Conservation (phyloP, 1,140 invertebrate species). For the Coelopa frigida region DNA sequence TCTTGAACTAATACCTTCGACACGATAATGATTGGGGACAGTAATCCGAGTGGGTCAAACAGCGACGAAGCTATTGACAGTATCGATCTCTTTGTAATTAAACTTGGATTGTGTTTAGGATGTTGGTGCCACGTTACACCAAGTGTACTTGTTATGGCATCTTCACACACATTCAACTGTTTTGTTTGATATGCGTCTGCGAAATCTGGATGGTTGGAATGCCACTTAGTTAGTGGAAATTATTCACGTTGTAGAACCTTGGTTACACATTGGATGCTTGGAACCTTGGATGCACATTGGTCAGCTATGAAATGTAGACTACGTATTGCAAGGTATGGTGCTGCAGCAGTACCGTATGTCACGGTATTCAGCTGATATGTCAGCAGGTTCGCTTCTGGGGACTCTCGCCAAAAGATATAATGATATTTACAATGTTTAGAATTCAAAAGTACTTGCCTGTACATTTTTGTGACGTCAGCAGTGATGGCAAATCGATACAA, state of each 20-base stretch:
- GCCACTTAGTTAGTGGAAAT: background rate
- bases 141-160: conserved; percentile 1
- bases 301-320: too few species aligned
- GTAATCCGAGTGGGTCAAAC: conserved; percentile 5
- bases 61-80: background rate
- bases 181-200: background rate
- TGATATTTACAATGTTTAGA: too few species aligned
- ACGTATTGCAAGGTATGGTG: too few species aligned
- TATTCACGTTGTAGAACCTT: background rate
- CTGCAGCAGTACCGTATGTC: too few species aligned
- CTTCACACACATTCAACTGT: background rate
- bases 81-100: conserved; percentile 1
- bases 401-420: too few species aligned
- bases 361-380: too few species aligned
- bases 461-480: too few species aligned
- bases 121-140: background rate
- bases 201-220: conserved; percentile 3
- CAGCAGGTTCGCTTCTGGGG: too few species aligned
- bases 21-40: background rate
- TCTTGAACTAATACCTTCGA: conserved; percentile 5
- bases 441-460: too few species aligned
- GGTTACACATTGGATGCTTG: too few species aligned
- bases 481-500: too few species aligned
- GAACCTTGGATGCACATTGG: too few species aligned
- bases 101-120: background rate